Evolutionary conservation across 2,797 vertebrate genomes (phyloP).

Genomic region (Enteromius mattozi): DNA sequence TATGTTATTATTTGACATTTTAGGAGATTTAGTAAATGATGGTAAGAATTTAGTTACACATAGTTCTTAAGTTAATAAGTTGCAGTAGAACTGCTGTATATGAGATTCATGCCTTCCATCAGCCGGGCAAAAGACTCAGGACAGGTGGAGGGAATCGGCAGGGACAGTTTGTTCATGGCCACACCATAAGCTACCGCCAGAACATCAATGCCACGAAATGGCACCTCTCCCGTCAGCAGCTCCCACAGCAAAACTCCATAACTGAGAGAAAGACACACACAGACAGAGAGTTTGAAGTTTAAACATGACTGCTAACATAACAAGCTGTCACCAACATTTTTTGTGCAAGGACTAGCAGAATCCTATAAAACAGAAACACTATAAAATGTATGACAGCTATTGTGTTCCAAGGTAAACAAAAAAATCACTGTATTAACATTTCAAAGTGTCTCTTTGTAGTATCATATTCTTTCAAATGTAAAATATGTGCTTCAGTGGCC

Average conservation of each 20-base stretch:
- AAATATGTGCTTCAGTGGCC: not conserved
- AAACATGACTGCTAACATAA: not conserved
- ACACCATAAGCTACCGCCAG: conserved; percentile 95
- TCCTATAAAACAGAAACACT: conserved; percentile 29
- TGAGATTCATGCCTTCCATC: conserved; percentile 89
- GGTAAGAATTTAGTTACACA: not conserved
- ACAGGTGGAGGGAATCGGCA: conserved; percentile 94
- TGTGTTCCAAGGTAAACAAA: not conserved
- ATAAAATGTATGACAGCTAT: conserved; percentile 1
- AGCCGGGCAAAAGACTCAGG: conserved; percentile 93
- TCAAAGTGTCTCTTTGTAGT: not conserved
- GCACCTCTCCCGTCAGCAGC: conserved; percentile 93
- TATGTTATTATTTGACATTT: not conserved
- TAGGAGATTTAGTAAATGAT: not conserved
- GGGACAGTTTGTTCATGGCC: conserved; percentile 97
- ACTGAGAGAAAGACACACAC: conserved; percentile 69
- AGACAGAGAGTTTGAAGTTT: conserved; percentile 8
- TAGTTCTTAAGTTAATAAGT: not conserved
- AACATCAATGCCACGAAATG: conserved; percentile 93
- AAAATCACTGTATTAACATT: not conserved
- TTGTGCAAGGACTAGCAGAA: conserved; percentile 5
- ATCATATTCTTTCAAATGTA: conserved; percentile 6
- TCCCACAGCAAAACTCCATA: conserved; percentile 97
- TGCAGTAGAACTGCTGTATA: not conserved
- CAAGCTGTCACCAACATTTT: conserved; percentile 22